These are phyloP conservation scores for Homalodisca vitripennis DNA, from an alignment of 1,140 invertebrate species.

Conservation along the genomic window DNA sequence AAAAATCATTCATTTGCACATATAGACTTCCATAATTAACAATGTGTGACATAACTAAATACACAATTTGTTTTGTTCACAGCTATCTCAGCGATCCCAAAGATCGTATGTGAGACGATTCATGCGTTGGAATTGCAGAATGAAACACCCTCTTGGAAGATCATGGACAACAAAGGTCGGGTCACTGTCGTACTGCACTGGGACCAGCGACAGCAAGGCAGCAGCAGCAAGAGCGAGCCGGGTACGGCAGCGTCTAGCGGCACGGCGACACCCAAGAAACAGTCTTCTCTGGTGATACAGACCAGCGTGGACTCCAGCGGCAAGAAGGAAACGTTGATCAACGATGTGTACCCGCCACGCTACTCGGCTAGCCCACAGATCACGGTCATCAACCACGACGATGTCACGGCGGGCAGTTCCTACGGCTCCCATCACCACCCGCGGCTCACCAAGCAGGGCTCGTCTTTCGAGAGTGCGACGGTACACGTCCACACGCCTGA, in stretches of 20 bases:
- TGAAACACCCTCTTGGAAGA: conserved; percentile 95
- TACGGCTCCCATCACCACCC: conserved; percentile 39
- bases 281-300: conserved; percentile 71
- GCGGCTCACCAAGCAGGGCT: conserved; percentile 61
- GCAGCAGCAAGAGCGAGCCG: conserved; percentile 48
- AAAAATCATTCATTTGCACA: too few relatives aligned
- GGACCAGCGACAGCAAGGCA: conserved; percentile 67
- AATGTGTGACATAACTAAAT: too few relatives aligned
- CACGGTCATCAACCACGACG: conserved; percentile 88
- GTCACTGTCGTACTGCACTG: conserved; percentile 92
- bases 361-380: conserved; percentile 70
- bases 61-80: conserved; percentile 45
- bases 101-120: conserved; percentile 95
- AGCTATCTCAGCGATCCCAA: conserved; percentile 92
- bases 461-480: conserved; percentile 66
- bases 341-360: conserved; percentile 53
- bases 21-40: too few relatives aligned
- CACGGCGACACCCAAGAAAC: conserved; percentile 63
- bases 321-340: conserved; percentile 56
- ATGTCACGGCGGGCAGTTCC: conserved; percentile 49
- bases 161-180: conserved; percentile 93
- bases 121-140: conserved; percentile 90
- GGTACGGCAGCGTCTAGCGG: conserved; percentile 54
- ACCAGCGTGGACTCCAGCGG: conserved; percentile 64
- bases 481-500: conserved; percentile 78